Evolutionary conservation across 2,113 vertebrate genomes (phyloP).

Genomic region (Piaya cayana): DNA sequence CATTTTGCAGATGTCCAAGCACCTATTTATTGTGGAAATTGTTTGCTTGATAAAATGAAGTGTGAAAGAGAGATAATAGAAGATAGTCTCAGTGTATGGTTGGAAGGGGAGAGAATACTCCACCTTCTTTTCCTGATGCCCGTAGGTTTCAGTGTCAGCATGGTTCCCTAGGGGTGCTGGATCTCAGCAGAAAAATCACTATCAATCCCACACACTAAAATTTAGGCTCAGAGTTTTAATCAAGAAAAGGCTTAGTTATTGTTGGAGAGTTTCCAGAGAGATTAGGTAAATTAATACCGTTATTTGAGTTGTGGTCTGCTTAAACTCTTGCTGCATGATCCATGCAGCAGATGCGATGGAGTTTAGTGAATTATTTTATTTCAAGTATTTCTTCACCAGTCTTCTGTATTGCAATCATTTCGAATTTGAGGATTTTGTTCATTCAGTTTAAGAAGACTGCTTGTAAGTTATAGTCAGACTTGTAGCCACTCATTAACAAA

Average conservation of each 20-base stretch:
- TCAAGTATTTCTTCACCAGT: neutral
- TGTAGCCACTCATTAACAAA: fast-evolving
- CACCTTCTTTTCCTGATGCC: neutral
- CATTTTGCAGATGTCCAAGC: neutral
- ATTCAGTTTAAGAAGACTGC: neutral
- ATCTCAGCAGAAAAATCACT: neutral
- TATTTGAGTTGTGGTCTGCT: neutral
- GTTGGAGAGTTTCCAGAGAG: neutral
- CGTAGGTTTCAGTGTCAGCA: neutral
- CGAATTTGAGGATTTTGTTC: neutral
- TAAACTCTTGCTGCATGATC: neutral
- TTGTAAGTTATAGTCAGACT: neutral
- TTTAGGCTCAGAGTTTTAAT: neutral
- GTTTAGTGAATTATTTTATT: neutral
- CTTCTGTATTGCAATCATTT: neutral
- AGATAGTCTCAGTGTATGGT: neutral
- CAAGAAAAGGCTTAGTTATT: neutral
- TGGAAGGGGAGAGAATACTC: neutral
- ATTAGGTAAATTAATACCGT: neutral
- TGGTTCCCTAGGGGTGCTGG: neutral
- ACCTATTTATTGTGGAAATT: neutral
- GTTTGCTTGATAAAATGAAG: conserved; percentile 3
- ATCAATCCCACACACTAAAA: neutral
- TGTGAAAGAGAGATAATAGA: neutral
- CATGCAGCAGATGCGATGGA: neutral